A percentile compares a stretch with the other conserved stretches of the same genome.
Conservation (phyloP, 2,888 invertebrate species). For the Chrysodeixis includens region DNA sequence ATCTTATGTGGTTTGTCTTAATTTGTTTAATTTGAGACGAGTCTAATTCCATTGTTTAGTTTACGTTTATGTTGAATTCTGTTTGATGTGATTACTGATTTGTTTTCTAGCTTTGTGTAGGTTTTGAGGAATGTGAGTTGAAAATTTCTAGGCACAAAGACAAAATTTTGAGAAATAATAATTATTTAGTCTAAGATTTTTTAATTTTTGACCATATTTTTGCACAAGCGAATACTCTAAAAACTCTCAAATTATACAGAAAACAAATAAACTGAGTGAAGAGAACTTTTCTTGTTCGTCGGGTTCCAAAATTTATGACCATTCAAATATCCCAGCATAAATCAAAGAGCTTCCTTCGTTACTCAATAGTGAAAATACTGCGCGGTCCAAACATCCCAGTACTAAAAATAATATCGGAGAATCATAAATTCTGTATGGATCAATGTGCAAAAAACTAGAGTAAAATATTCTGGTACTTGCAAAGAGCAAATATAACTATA, state of each 20-base stretch:
- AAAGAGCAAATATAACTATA: constrained; percentile 47
- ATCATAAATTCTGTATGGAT: constrained; percentile 4
- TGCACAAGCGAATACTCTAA: no score
- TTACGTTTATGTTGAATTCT: background rate
- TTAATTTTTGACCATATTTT: no score
- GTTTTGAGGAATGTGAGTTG: background rate
- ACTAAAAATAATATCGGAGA: constrained; percentile 3
- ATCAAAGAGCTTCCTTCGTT: constrained; percentile 3
- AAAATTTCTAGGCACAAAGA: background rate
- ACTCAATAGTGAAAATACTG: constrained; percentile 5
- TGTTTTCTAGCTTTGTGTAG: background rate
- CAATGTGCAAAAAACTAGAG: background rate
- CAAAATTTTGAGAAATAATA: no score
- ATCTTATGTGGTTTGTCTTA: constrained; percentile 17
- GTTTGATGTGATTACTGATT: background rate
- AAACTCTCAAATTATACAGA: background rate
- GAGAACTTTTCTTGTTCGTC: constrained; percentile 1
- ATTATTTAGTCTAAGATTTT: no score
- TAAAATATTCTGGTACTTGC: background rate
- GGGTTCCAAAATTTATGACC: background rate
- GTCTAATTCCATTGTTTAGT: background rate
- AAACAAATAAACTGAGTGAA: background rate
- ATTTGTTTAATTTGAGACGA: constrained; percentile 17
- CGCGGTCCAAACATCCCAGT: background rate
- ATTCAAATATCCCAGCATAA: constrained; percentile 4